Evolutionary conservation across 2,113 vertebrate species (phyloP), one percentile per base, ranked within the genome.

Genomic region (Eonycteris spelaea): DNA sequence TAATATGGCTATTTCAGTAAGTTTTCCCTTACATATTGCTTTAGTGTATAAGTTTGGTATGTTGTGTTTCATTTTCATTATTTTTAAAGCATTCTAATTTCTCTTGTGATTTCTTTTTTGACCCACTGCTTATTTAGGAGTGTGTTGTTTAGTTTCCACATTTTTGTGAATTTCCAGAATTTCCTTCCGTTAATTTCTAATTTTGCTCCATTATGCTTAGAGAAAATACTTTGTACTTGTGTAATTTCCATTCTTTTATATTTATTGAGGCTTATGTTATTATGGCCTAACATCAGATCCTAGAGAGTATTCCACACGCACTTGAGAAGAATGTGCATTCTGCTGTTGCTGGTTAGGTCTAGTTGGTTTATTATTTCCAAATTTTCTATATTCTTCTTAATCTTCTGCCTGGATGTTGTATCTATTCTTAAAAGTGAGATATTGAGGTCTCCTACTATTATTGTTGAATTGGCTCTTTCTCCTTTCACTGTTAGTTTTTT

Each of bases 181-280:
- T 94, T 86, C 43, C 38, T 33, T 38, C 24, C 82, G 33, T 73
- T 94, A 57, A 82, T 92, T 77, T 87, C 74, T 92, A 74, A 68
- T 86, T 92, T 82, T 74, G 73, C 38, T 92, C 55, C 57, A 87
- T 1, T 87, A 48, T 74, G 57, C 24, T 57, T 73, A 40, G 12
- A 86, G 45, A 89, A 88, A 5, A 9, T 53, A 61, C 40, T 88
- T n/a, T 57, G 40, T 35, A 53, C 11, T 68, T 43, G 5, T 30
- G 40, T 40, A 51, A 95, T 30, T 95, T 88, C n/a, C 38, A n/a
- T 33, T 30, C 24, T 83, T 73, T 48, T 18, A 22, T 33, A 73
- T 26, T 70, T 57, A 78, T 18, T 40, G 18, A 83, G 30, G 82
- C 22, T 55, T 55, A 13, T 51, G 30, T 84, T 63, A 65, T 26